A percentile compares a stretch with the other conserved stretches of the same genome.
Evolutionary conservation across 1,140 invertebrate genomes (phyloP).

Genomic region (Nasonia vitripennis): DNA sequence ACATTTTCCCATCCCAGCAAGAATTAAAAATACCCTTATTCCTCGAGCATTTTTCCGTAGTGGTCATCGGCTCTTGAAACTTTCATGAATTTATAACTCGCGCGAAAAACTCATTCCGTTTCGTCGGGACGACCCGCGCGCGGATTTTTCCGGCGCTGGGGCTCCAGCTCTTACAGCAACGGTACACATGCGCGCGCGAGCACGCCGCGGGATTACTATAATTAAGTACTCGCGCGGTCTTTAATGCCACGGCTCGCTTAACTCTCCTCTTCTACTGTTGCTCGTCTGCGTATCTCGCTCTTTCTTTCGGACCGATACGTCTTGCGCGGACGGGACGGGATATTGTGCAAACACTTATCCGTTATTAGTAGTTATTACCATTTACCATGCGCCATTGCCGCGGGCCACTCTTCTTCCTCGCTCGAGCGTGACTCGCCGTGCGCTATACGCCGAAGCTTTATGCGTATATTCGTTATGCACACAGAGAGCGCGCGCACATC

Average conservation of each 20-base stretch:
- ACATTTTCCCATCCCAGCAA: neutral
- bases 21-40: neutral
- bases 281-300: neutral
- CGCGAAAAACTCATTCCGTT: constrained; percentile 8
- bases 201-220: constrained; percentile 34
- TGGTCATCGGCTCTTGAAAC: neutral
- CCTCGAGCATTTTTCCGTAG: too few species aligned
- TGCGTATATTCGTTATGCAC: constrained; percentile 13
- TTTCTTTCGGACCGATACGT: constrained; percentile 18
- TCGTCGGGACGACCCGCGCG: neutral
- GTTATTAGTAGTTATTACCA: constrained; percentile 52
- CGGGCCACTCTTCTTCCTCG: constrained; percentile 24
- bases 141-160: constrained; percentile 17
- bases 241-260: constrained; percentile 5
- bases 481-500: constrained; percentile 21
- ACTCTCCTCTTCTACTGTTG: neutral
- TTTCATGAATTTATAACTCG: constrained; percentile 29
- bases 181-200: neutral
- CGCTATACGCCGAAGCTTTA: neutral
- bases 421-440: constrained; percentile 38
- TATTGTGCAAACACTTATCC: constrained; percentile 53
- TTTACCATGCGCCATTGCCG: constrained; percentile 49
- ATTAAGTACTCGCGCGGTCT: constrained; percentile 40
- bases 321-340: neutral
- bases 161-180: too few species aligned